A percentile compares a stretch with the other conserved stretches of the same genome.
phyloP scores from a whole-genome alignment of 1,140 invertebrate genomes.

The Caenorhabditis tropicalis region DNA sequence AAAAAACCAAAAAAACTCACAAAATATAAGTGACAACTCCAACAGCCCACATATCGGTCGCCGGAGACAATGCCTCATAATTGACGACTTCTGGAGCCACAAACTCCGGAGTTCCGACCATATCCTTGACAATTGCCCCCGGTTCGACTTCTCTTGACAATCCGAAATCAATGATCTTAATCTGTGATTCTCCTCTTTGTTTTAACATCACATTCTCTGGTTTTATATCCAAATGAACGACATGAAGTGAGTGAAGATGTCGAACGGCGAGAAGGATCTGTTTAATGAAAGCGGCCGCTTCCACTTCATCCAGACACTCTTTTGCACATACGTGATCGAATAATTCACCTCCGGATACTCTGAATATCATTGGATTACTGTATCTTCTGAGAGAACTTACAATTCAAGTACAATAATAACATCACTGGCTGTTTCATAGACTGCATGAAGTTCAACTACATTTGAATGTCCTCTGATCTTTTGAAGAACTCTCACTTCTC shows the following conservation, averaged over 20 bases:
- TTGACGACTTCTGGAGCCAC: constrained; percentile 76
- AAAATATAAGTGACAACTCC: constrained; percentile 75
- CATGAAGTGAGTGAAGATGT: constrained; percentile 75
- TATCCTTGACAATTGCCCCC: constrained; percentile 74
- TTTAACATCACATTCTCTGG: constrained; percentile 76
- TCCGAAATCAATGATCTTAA: constrained; percentile 80
- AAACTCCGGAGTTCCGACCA: constrained; percentile 77
- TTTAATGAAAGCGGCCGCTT: constrained; percentile 75
- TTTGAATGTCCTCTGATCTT: constrained; percentile 75
- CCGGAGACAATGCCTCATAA: constrained; percentile 73
- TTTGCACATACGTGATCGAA: constrained; percentile 77
- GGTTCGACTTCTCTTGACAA: constrained; percentile 76
- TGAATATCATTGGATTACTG: constrained; percentile 63
- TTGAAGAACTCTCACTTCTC: constrained; percentile 75
- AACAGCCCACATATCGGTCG: constrained; percentile 74
- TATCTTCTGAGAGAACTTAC: constrained; percentile 71
- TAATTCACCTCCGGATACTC: constrained; percentile 76
- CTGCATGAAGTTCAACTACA: constrained; percentile 75
- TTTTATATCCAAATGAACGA: constrained; percentile 76
- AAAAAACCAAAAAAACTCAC: constrained; percentile 65
- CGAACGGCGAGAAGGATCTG: constrained; percentile 75
- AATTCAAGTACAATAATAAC: constrained; percentile 76
- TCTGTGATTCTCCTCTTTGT: constrained; percentile 72
- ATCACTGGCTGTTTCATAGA: constrained; percentile 75
- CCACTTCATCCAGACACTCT: constrained; percentile 75